Conservation (phyloP, 1,140 invertebrate species). For the Drosophila saltans region DNA sequence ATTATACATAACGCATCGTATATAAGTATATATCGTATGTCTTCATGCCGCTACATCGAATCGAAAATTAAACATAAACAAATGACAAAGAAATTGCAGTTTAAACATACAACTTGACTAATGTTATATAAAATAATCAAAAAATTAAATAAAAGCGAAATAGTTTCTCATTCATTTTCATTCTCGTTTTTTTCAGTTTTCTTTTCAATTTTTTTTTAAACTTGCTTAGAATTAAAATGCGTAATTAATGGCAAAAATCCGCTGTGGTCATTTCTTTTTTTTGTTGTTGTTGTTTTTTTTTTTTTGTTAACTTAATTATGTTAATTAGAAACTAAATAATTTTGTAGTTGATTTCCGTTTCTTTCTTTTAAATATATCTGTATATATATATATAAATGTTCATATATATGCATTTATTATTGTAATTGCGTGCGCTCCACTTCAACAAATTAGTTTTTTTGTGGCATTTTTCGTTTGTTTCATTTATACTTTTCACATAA, state of each 20-base stretch:
- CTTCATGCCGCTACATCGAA: conserved; percentile 13
- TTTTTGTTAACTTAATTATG: conserved; percentile 46
- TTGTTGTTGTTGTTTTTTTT: no score
- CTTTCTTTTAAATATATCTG: conserved; percentile 20
- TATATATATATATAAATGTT: conserved; percentile 33
- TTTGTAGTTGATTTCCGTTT: conserved; percentile 45
- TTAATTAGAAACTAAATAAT: conserved; percentile 73
- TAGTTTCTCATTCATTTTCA: background rate
- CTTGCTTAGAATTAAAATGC: conserved; percentile 68
- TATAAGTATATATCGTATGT: conserved; percentile 17
- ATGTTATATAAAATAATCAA: conserved; percentile 33
- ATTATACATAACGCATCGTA: conserved; percentile 62
- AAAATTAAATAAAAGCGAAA: conserved; percentile 17
- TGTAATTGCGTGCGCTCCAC: conserved; percentile 35
- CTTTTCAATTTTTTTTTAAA: conserved; percentile 9
- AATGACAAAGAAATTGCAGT: conserved; percentile 28
- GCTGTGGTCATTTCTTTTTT: conserved; percentile 49
- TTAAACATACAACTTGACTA: conserved; percentile 44
- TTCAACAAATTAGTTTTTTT: conserved; percentile 40
- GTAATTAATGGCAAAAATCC: conserved; percentile 75
- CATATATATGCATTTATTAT: conserved; percentile 7
- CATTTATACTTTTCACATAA: conserved; percentile 54
- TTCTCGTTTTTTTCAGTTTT: conserved; percentile 57
- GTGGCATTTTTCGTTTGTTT: conserved; percentile 9
- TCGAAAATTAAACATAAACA: conserved; percentile 21